Base-by-base conservation (phyloP, 2,888 invertebrate species). In the Plagodis pulveraria region DNA sequence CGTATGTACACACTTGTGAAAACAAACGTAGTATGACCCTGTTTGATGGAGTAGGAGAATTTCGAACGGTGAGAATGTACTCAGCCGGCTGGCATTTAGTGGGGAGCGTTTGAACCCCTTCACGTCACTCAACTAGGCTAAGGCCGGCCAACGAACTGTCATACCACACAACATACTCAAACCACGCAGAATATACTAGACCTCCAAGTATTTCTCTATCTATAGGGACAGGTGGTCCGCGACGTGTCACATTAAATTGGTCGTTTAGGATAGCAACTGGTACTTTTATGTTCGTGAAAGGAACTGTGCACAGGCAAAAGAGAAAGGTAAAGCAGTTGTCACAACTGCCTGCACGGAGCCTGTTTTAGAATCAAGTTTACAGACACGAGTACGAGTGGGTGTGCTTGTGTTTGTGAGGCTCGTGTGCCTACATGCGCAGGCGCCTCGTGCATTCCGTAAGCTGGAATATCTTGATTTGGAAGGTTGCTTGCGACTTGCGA, bases 101-200 rank as follows among this genome's bases (percentile, higher is more conserved):
- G 80, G 74, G 80, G 77, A 73, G 71, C 66, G 70, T 77, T 79
- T 77, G 79, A 77, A 83, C 86, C 90, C 87, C 89, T 89, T 89
- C 90, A 84, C 87, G 82, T 83, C 83, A 84, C 76, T 79, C 81
- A 89, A 86, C 78, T 91, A 78, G 91, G 91, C 89, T 90, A 91
- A 91, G 91, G 91, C 87, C 90, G 91, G 86, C 72, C 89, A 75
- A 81, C 84, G 89, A 91, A 86, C 91, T 79, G 70, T 68, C 74
- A 63, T 63, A 69, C 70, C 64, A 71, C 40, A 22, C 22, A 22
- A 22, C 70, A 69, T 63, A 68, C 67, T 65, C 68, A 7, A 42
- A 42, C 48, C 56, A 49, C 72, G 74, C 84, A 72, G 78, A 67
- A 67, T 61, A 73, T 68, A 62, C 64, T 54, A 79, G 80, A 79